Conservation (phyloP, 1,140 invertebrate species). For the Drosophila ogumai region DNA sequence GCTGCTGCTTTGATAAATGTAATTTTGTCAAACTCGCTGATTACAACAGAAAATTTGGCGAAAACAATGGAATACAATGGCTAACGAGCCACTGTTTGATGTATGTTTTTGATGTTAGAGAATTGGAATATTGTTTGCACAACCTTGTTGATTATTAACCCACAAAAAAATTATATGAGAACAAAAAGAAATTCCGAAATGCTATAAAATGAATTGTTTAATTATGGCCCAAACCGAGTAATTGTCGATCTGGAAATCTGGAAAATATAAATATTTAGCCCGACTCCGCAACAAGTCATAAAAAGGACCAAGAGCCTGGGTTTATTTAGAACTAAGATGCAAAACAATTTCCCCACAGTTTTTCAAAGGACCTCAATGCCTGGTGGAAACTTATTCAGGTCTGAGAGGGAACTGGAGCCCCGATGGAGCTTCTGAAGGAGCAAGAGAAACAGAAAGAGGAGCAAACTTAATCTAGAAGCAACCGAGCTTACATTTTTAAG, state of each 20-base stretch:
- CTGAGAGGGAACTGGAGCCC: neutral
- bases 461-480: conserved; percentile 68
- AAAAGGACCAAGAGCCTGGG: too few species aligned
- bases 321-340: neutral
- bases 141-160: neutral
- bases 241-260: too few species aligned
- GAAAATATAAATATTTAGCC: neutral
- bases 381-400: neutral
- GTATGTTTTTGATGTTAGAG: conserved; percentile 23
- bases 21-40: conserved; percentile 70
- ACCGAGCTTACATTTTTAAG: conserved; percentile 73
- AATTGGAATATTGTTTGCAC: neutral
- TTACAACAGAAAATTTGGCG: conserved; percentile 57
- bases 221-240: too few species aligned
- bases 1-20: conserved; percentile 72
- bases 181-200: neutral
- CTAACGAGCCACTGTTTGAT: conserved; percentile 58
- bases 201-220: too few species aligned
- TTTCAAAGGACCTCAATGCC: neutral
- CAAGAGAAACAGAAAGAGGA: conserved; percentile 7
- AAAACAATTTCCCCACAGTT: neutral
- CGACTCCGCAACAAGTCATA: neutral
- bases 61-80: conserved; percentile 36
- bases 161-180: neutral
- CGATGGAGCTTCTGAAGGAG: conserved; percentile 5